Conservation (phyloP, 2,888 invertebrate genomes). For the Nomada lathburiana region DNA sequence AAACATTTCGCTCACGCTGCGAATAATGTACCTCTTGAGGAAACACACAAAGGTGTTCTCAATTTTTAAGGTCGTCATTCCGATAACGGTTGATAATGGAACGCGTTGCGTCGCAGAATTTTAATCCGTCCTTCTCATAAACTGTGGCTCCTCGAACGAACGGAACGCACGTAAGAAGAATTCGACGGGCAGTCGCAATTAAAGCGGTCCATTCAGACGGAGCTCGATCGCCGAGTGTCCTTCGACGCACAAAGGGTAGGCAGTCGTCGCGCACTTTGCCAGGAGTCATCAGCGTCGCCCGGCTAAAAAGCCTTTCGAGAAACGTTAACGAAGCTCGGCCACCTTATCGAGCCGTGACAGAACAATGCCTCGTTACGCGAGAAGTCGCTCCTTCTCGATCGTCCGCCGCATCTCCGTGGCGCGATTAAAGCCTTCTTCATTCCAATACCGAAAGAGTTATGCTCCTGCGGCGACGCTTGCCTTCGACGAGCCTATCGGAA, state of each 20-base stretch:
- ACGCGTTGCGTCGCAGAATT: no score
- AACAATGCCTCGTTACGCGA: conserved; percentile 64
- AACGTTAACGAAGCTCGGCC: conserved; percentile 61
- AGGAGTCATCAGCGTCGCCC: conserved; percentile 19
- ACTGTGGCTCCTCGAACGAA: not conserved
- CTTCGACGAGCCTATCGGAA: conserved; percentile 6
- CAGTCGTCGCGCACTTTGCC: conserved; percentile 3
- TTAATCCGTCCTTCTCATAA: no score
- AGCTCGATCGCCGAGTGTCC: conserved; percentile 9
- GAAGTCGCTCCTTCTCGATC: conserved; percentile 25
- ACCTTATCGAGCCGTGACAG: conserved; percentile 54
- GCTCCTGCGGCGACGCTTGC: conserved; percentile 33
- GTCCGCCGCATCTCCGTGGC: conserved; percentile 33
- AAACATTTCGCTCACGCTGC: no score
- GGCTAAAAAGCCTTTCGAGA: conserved; percentile 42
- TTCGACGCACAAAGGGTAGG: not conserved
- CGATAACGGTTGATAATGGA: no score
- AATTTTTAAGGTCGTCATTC: no score
- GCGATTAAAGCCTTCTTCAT: conserved; percentile 53
- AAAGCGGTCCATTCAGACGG: not conserved
- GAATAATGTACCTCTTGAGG: no score
- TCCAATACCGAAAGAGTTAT: conserved; percentile 36
- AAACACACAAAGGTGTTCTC: no score
- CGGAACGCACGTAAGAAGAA: not conserved
- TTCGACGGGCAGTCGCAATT: not conserved